phyloP scores from a whole-genome alignment of 2,113 vertebrate genomes.

The Lasiurus cinereus region DNA sequence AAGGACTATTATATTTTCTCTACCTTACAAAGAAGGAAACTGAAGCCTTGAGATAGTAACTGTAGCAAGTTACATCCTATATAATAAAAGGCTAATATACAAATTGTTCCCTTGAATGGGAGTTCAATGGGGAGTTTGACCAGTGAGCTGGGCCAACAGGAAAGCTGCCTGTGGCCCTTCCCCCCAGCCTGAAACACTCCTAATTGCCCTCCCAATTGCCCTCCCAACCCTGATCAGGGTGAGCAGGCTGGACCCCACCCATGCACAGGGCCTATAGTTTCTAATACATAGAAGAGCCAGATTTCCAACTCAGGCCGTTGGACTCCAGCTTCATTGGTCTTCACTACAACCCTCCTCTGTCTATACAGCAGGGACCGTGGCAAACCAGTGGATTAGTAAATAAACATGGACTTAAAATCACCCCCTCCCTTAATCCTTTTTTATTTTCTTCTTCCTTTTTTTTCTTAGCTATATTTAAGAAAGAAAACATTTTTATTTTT shows the following conservation, averaged over 20 bases:
- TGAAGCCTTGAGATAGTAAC: not conserved
- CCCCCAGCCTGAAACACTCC: too few species aligned
- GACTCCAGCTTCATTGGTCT: accelerated
- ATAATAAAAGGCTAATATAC: too few species aligned
- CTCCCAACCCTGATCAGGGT: too few species aligned
- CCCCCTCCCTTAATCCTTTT: not conserved
- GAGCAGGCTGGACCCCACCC: too few species aligned
- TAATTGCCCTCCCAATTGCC: too few species aligned
- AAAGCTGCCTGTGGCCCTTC: too few species aligned
- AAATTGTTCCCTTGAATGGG: too few species aligned
- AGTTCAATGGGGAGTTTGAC: too few species aligned
- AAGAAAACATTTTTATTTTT: not conserved
- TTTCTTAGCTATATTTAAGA: not conserved
- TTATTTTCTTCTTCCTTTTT: not conserved
- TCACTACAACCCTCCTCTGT: too few species aligned
- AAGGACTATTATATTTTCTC: not conserved
- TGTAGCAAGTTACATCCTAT: not conserved
- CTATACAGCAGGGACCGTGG: not conserved
- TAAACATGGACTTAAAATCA: not conserved
- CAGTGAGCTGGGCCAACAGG: accelerated
- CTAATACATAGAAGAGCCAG: not conserved
- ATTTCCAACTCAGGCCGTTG: not conserved
- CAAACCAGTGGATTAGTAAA: not conserved
- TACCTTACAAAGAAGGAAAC: not conserved
- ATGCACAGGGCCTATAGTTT: too few species aligned